These are phyloP conservation scores for Vidua macroura DNA, from an alignment of 2,113 vertebrate genomes.

Conservation along the genomic window DNA sequence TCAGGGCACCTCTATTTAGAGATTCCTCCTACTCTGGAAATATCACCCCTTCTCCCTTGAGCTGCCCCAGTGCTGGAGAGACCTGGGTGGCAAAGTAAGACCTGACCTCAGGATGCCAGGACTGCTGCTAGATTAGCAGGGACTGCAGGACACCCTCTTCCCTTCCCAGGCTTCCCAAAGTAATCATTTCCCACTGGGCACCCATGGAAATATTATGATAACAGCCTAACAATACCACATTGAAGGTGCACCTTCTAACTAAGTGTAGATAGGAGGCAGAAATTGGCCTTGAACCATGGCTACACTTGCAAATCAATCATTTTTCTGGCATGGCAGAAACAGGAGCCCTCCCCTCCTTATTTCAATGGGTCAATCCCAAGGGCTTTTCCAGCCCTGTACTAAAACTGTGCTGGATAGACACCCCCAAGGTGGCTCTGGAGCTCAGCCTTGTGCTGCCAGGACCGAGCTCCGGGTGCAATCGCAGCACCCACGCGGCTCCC, in stretches of 20 bases:
- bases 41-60: background rate
- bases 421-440: rapidly evolving
- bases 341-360: background rate
- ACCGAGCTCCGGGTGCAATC: rapidly evolving
- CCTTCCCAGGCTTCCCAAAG: background rate
- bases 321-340: background rate
- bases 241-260: background rate
- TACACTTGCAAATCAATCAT: background rate
- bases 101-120: background rate
- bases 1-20: background rate
- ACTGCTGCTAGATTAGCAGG: background rate
- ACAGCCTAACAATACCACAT: conserved; percentile 15
- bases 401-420: background rate
- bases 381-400: background rate
- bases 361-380: background rate
- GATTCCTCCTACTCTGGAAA: background rate
- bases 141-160: background rate
- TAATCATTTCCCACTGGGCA: background rate
- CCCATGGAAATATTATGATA: conserved; percentile 2
- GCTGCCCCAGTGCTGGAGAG: background rate
- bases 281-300: background rate
- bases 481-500: rapidly evolving
- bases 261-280: background rate
- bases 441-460: background rate
- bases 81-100: background rate